These are phyloP conservation scores for Scomber colias DNA, from an alignment of 2,113 vertebrate species.

Conservation along the genomic window DNA sequence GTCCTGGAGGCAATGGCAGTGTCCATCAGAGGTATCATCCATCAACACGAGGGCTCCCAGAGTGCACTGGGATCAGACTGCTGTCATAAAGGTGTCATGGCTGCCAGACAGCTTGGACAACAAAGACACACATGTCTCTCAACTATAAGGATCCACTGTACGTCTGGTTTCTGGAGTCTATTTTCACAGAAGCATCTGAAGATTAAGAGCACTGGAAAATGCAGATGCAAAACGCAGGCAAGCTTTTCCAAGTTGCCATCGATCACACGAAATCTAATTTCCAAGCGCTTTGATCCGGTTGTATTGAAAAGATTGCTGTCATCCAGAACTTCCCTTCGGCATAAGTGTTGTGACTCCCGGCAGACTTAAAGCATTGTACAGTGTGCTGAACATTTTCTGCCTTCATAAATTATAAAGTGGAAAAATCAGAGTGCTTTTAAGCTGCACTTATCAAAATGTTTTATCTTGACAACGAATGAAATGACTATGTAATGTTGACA, in stretches of 20 bases:
- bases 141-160: slow-evolving; percentile 29
- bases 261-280: background rate
- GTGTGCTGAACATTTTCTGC: too few species aligned
- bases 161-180: slow-evolving; percentile 29
- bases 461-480: too few species aligned
- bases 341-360: background rate
- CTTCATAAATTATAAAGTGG: too few species aligned
- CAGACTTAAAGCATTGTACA: too few species aligned
- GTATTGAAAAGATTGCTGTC: background rate
- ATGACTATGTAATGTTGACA: too few species aligned
- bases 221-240: background rate
- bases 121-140: slow-evolving; percentile 61
- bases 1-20: slow-evolving; percentile 44
- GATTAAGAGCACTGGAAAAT: slow-evolving; percentile 28
- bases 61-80: slow-evolving; percentile 53
- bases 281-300: background rate
- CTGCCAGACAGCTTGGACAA: slow-evolving; percentile 55
- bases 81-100: slow-evolving; percentile 72
- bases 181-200: slow-evolving; percentile 32
- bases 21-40: slow-evolving; percentile 61
- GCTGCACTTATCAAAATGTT: too few species aligned
- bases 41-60: slow-evolving; percentile 66
- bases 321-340: background rate
- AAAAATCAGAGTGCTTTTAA: too few species aligned
- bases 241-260: background rate